Percentiles rank a stretch among this genome's conserved stretches.
phyloP scores from a whole-genome alignment of 2,797 vertebrate genomes.

The Psittacula derbiana region DNA sequence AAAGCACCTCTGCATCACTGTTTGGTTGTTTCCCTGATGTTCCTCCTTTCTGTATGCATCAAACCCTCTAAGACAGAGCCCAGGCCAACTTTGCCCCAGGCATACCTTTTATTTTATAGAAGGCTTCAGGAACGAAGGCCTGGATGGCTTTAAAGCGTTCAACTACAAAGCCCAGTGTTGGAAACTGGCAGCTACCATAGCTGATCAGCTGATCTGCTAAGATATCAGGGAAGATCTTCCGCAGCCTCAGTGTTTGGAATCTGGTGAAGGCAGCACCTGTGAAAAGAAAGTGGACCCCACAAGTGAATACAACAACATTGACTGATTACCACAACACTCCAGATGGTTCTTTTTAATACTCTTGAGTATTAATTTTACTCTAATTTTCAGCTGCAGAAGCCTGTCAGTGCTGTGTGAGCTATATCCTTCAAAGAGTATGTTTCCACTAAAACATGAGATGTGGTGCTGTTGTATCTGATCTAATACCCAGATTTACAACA shows the following conservation, averaged over 20 bases:
- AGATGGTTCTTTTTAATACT: not conserved
- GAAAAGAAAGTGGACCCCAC: not conserved
- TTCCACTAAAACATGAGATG: not conserved
- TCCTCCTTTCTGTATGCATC: not conserved
- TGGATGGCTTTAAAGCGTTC: conserved; percentile 98
- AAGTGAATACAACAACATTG: not conserved
- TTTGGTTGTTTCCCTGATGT: not conserved
- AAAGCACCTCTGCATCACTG: not conserved
- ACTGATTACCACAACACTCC: not conserved
- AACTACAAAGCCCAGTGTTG: conserved; percentile 95
- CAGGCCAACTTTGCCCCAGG: not conserved
- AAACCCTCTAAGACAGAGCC: not conserved
- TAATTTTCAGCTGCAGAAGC: not conserved
- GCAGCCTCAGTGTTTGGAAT: conserved; percentile 93
- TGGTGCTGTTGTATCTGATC: not conserved
- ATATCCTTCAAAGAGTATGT: not conserved
- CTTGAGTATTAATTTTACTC: not conserved
- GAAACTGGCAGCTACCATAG: conserved; percentile 98
- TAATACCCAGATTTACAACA: not conserved
- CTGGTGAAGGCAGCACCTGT: conserved; percentile 95
- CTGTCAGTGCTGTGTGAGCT: not conserved
- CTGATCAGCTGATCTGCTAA: conserved; percentile 96
- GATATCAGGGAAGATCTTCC: conserved; percentile 89
- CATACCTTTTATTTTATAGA: conserved; percentile 95
- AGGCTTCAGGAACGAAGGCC: conserved; percentile 92